Evolutionary conservation across 2,888 invertebrate species (phyloP), one percentile per base, ranked within the genome.

Genomic region (Epicampocera succincta): DNA sequence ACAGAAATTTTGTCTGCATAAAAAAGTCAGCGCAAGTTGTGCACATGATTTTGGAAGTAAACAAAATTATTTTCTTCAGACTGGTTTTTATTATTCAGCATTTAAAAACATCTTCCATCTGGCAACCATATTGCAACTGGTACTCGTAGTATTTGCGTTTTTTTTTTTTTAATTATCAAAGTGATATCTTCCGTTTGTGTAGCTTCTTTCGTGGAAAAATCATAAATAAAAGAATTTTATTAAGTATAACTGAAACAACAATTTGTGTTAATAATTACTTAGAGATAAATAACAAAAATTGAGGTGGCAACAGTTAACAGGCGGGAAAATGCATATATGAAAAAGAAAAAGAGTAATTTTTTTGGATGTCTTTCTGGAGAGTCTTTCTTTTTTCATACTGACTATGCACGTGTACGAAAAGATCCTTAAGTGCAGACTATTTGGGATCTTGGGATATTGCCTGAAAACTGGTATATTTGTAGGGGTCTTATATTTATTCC

Each of bases 51-150:
- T 33, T 33, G 3, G 19, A 12, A 50, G 50, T 60, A 25, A 56
- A 63, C 33, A 54, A 40, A 44, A 60, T 44, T 38, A 52, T 48
- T 71, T 58, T 15, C 8, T 44, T 13, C 15, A 61, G 50, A 46
- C 42, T 76, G 63, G n/a, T 29, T 54, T 48, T 5, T 66, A 15
- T 66, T 46, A 46, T 50, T 73, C 33, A 33, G 8, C n/a, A n/a
- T n/a, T n/a, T n/a, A 58, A 68, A 68, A 79, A 79, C 74, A 74
- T 74, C 54, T 79, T 68, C 68, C 79, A 79, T 79, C 73, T 79
- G 79, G 42, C 50, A 38, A 73, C 54, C 79, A 79, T 42, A 79
- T 74, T 79, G 79, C 73, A 74, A 74, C 69, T 54, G 79, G 48
- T 50, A 48, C 52, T n/a, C 17, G 15, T 33, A 60, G 12, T 69